Conservation (phyloP, 2,797 vertebrate species). For the Menidia menidia region DNA sequence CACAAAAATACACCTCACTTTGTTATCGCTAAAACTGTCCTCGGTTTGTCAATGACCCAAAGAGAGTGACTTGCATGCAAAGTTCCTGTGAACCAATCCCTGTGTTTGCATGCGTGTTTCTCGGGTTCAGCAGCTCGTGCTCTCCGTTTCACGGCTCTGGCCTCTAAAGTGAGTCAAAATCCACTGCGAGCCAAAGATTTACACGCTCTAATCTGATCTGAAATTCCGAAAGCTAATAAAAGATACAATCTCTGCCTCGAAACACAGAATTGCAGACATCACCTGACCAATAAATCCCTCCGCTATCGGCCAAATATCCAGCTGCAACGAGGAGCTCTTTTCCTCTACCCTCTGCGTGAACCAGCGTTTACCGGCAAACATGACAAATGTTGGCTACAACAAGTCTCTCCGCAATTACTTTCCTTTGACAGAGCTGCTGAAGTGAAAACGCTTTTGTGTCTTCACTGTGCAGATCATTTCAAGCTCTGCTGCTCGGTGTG, state of each 20-base stretch:
- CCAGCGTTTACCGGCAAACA: constrained; percentile 45
- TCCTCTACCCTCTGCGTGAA: constrained; percentile 10
- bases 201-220: constrained; percentile 36
- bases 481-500: constrained; percentile 60
- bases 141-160: constrained; percentile 14
- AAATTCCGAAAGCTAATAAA: constrained; percentile 35
- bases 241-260: constrained; percentile 29
- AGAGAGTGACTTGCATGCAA: constrained; percentile 15
- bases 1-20: constrained; percentile 27
- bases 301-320: constrained; percentile 27
- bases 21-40: constrained; percentile 42
- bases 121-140: constrained; percentile 11
- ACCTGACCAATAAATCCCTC: constrained; percentile 33
- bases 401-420: constrained; percentile 50
- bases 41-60: constrained; percentile 21
- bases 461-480: constrained; percentile 60
- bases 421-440: constrained; percentile 13
- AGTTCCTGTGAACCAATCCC: constrained; percentile 34
- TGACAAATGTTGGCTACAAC: constrained; percentile 29
- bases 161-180: constrained; percentile 22
- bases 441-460: constrained; percentile 43
- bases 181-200: constrained; percentile 19
- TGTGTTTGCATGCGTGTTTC: constrained; percentile 14
- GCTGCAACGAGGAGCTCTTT: not conserved
- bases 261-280: constrained; percentile 25